phyloP scores from a whole-genome alignment of 2,113 vertebrate genomes.

The Diphyllodes magnificus region DNA sequence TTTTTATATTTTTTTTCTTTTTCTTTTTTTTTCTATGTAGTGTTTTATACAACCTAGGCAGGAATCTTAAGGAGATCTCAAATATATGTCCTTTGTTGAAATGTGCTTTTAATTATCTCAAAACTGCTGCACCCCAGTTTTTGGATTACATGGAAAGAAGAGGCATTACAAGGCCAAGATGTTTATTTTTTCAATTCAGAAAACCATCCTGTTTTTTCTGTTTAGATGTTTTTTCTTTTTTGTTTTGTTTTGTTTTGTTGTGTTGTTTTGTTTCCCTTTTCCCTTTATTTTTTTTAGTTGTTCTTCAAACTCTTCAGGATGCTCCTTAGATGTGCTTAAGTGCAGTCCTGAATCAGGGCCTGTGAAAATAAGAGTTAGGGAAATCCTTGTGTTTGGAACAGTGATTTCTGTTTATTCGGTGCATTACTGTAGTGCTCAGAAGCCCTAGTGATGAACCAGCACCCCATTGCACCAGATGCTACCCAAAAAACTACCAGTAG shows the following conservation, averaged over 20 bases:
- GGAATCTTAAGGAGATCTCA: conserved; percentile 52
- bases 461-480: background rate
- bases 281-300: background rate
- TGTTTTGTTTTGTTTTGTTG: background rate
- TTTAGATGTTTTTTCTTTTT: too few species aligned
- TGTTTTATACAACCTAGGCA: conserved; percentile 58
- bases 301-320: background rate
- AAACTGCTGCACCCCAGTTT: conserved; percentile 55
- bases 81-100: conserved; percentile 66
- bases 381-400: background rate
- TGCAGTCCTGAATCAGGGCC: background rate
- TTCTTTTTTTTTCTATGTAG: conserved; percentile 33
- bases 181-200: background rate
- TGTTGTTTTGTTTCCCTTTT: background rate
- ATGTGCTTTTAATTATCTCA: conserved; percentile 77
- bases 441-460: background rate
- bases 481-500: background rate
- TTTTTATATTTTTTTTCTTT: background rate
- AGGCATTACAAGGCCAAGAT: background rate
- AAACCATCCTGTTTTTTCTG: background rate
- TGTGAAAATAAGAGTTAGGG: background rate
- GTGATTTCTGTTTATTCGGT: background rate
- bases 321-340: background rate
- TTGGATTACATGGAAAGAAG: conserved; percentile 40
- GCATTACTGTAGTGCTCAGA: background rate